Percentiles rank a stretch among this genome's conserved stretches.
These are phyloP conservation scores for Acanthurus tractus DNA, from an alignment of 2,797 vertebrate genomes.

Conservation along the genomic window DNA sequence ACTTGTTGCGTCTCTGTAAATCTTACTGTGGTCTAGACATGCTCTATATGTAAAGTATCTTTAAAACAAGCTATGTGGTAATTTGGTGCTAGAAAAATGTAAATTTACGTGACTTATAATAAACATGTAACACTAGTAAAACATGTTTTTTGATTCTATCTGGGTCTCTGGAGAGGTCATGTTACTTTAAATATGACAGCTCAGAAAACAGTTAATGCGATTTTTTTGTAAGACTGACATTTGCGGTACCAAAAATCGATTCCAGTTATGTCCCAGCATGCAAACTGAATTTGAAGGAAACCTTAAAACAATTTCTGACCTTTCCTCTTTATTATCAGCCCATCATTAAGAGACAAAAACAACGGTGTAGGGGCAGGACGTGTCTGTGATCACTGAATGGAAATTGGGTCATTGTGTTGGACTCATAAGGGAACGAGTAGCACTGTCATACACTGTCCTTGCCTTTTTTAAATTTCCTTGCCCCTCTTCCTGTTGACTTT, in stretches of 20 bases:
- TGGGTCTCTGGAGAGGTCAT: neutral
- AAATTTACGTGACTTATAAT: neutral
- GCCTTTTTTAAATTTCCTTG: neutral
- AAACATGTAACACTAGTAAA: no score
- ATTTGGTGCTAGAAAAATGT: no score
- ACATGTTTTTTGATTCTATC: no score
- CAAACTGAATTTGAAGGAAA: conserved; percentile 35
- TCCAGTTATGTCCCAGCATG: conserved; percentile 17
- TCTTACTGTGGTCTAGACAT: no score
- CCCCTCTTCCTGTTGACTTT: neutral
- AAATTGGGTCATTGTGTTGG: conserved; percentile 53
- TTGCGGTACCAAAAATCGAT: conserved; percentile 8
- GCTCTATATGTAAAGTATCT: no score
- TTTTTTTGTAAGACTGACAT: conserved; percentile 8
- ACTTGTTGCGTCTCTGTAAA: no score
- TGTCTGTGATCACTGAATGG: conserved; percentile 37
- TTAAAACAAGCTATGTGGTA: no score
- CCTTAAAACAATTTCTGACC: conserved; percentile 13
- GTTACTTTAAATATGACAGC: conserved; percentile 18
- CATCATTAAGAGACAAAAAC: conserved; percentile 43
- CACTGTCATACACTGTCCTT: neutral
- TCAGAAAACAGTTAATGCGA: neutral
- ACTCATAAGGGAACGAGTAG: conserved; percentile 12
- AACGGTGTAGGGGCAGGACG: conserved; percentile 27
- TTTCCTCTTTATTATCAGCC: conserved; percentile 31